Base-by-base conservation (phyloP, 2,888 invertebrate species). In the Polyommatus icarus region DNA sequence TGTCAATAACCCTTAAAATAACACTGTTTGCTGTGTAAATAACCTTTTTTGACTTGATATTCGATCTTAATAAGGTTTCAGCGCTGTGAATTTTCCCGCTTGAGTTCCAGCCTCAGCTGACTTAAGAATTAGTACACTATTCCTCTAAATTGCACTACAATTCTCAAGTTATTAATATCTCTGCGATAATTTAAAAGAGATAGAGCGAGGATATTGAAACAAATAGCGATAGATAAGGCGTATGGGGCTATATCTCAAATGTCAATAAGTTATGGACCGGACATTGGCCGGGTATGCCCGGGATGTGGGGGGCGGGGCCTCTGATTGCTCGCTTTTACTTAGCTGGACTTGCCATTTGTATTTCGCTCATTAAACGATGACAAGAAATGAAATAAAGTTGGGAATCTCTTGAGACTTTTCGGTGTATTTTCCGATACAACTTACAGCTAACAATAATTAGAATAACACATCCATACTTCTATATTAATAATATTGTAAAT, bases 161-260 rank as follows among this genome's bases (percentile, higher is more conserved):
- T 24, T 61, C 61, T 61, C 1, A 12, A 61, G 10, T 61, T 10
- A 61, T 61, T 24, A 61, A 24, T 10, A 24, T 24, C 1, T 40
- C n/a, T n/a, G n/a, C n/a, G 36, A 36, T 32, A 20, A 61, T 61
- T n/a, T 61, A 10, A 61, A 24, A 8, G 20, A 8, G 61, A 61
- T 12, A 24, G 10, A 24, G 15, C 1, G 67, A 15, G 18, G 29
- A 32, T 18, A 67, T 32, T 67, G 29, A 67, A 67, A 67, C 29
- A 67, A 61, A 61, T 61, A 67, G 15, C 67, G 12, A 29, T 67
- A 67, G 29, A 67, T 67, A 67, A 67, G 29, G 67, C 67, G 29
- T 67, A 67, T 61, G 61, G 24, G 29, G 67, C 67, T 20, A 18
- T 67, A 67, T 67, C 29, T 67, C 67, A 67, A 67, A 67, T 32